These are phyloP conservation scores for Ceriagrion tenellum DNA, from an alignment of 2,888 invertebrate species.

Conservation along the genomic window DNA sequence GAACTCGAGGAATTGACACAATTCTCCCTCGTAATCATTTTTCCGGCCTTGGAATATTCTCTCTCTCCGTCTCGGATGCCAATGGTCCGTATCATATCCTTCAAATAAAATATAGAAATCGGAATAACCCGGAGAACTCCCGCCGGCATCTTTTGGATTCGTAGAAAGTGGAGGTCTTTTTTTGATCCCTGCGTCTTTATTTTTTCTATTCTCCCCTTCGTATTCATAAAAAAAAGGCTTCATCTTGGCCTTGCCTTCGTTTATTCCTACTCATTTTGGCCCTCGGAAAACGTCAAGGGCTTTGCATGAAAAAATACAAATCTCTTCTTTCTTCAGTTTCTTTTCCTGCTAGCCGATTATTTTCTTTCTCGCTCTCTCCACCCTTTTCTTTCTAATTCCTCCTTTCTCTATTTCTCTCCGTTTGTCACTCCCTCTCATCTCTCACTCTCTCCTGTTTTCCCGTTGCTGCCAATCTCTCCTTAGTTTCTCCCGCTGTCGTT, in stretches of 20 bases:
- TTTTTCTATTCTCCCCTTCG: not conserved
- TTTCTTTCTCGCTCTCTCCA: not conserved
- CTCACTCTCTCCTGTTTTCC: not conserved
- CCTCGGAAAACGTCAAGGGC: not conserved
- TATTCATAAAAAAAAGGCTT: constrained; percentile 6
- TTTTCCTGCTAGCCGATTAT: not conserved
- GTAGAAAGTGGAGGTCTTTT: not conserved
- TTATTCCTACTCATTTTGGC: not conserved
- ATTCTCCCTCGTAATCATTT: not conserved
- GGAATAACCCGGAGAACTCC: not conserved
- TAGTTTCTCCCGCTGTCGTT: not conserved
- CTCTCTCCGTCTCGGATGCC: not conserved
- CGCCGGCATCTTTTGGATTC: not conserved
- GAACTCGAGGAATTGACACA: not conserved
- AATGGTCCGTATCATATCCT: not conserved
- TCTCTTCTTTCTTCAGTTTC: not conserved
- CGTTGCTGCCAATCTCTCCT: not conserved
- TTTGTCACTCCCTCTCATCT: too few species aligned
- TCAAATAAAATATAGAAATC: not conserved
- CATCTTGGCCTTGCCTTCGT: not conserved
- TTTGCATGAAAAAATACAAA: too few species aligned
- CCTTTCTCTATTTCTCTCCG: not conserved
- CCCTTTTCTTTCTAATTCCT: not conserved
- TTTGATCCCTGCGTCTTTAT: not conserved
- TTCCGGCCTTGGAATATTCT: not conserved